Percentiles rank a stretch among this genome's conserved stretches.
Conservation (phyloP, 2,113 vertebrate species). For the Dermatemys mawii region DNA sequence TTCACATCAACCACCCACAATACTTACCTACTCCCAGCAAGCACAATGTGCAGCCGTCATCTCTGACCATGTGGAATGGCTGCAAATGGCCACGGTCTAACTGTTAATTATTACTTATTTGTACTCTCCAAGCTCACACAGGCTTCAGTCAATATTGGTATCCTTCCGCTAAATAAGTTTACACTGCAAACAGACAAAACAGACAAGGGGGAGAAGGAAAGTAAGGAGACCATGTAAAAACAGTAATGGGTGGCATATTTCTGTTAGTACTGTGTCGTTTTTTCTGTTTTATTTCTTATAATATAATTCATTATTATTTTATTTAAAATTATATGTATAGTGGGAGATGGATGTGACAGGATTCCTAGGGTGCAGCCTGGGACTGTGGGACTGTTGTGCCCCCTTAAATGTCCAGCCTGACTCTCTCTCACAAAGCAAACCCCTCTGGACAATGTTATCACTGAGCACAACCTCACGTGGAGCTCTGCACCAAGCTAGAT, state of each 20-base stretch:
- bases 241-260: not conserved
- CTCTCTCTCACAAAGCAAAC: too few species aligned
- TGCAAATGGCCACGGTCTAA: not conserved
- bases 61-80: not conserved
- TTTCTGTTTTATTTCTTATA: too few species aligned
- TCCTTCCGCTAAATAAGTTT: not conserved
- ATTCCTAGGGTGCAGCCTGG: too few species aligned
- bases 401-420: too few species aligned
- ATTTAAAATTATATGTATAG: too few species aligned
- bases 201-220: accelerated
- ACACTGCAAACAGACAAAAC: not conserved
- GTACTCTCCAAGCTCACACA: not conserved
- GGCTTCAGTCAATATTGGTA: not conserved
- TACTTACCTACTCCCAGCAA: not conserved
- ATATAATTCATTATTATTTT: too few species aligned
- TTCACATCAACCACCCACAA: not conserved
- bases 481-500: too few species aligned
- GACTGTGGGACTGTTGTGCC: too few species aligned
- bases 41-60: not conserved
- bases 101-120: not conserved
- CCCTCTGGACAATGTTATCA: too few species aligned
- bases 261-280: too few species aligned
- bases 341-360: too few species aligned
- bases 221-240: not conserved
- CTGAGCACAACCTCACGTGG: too few species aligned